A percentile compares a stretch with the other conserved stretches of the same genome.
phyloP scores from a whole-genome alignment of 2,113 vertebrate species.

The Sinocyclocheilus grahami region DNA sequence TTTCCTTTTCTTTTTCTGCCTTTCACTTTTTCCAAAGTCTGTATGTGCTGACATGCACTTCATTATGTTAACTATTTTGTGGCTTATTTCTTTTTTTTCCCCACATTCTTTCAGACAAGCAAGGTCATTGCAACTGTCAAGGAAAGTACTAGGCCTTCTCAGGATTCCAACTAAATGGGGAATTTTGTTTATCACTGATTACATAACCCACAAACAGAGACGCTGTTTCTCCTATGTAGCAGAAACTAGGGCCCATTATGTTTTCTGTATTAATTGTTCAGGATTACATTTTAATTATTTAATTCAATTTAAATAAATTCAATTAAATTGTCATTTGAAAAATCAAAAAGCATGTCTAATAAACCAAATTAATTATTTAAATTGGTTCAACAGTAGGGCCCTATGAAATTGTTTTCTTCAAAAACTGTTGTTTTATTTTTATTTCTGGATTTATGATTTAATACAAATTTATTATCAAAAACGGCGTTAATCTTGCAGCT shows the following conservation, averaged over 20 bases:
- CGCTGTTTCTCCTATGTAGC: neutral
- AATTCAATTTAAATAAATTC: no score
- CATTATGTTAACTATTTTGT: neutral
- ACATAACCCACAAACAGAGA: neutral
- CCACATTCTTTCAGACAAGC: neutral
- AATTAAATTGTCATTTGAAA: no score
- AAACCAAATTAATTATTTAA: no score
- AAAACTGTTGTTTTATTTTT: no score
- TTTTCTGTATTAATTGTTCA: no score
- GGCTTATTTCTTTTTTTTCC: neutral
- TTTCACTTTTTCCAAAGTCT: neutral
- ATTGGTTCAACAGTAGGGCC: no score
- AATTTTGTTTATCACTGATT: constrained; percentile 16
- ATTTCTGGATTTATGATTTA: no score
- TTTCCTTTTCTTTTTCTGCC: neutral
- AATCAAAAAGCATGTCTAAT: no score
- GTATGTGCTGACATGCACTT: neutral
- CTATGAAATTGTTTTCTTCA: no score
- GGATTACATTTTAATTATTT: no score
- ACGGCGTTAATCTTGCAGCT: no score
- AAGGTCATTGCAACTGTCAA: constrained; percentile 1
- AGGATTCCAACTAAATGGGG: constrained; percentile 7
- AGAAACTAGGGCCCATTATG: neutral
- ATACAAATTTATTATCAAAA: no score
- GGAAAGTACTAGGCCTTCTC: constrained; percentile 23